Conservation (phyloP, 37 sponge, comb jelly and placozoan genomes). For the Oscarella lobularis region DNA sequence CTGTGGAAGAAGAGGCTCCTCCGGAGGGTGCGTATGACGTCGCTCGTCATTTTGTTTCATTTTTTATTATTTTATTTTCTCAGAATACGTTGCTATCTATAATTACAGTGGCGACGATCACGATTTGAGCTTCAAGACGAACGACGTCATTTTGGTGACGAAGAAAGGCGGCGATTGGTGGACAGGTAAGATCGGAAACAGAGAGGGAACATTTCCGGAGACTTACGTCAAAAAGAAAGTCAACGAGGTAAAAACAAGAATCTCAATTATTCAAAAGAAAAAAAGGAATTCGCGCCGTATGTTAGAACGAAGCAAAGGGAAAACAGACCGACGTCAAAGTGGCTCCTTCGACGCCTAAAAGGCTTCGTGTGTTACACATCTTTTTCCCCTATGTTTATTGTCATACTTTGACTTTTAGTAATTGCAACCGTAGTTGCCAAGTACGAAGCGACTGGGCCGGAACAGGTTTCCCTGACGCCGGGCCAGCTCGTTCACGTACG, state of each 20-base stretch:
- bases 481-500: conserved; percentile 46
- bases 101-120: background rate
- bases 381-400: background rate
- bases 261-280: background rate
- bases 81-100: conserved; percentile 3
- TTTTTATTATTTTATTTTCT: background rate
- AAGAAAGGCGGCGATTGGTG: conserved; percentile 53
- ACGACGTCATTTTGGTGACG: conserved; percentile 2
- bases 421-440: conserved; percentile 16
- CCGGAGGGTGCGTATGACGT: no score
- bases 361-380: background rate
- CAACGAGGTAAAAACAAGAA: no score
- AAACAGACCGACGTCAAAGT: background rate
- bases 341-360: background rate
- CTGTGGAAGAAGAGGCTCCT: no score
- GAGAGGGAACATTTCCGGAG: conserved; percentile 45
- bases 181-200: conserved; percentile 23
- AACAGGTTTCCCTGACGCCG: conserved; percentile 32
- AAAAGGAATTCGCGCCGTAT: background rate
- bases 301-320: background rate
- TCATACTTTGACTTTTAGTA: background rate
- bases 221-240: conserved; percentile 24
- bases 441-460: conserved; percentile 15
- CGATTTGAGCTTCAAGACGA: background rate
- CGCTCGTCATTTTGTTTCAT: no score